Percentiles rank a stretch among this genome's conserved stretches.
Conservation (phyloP, 2,888 invertebrate species). For the Petrolisthes manimaculis region DNA sequence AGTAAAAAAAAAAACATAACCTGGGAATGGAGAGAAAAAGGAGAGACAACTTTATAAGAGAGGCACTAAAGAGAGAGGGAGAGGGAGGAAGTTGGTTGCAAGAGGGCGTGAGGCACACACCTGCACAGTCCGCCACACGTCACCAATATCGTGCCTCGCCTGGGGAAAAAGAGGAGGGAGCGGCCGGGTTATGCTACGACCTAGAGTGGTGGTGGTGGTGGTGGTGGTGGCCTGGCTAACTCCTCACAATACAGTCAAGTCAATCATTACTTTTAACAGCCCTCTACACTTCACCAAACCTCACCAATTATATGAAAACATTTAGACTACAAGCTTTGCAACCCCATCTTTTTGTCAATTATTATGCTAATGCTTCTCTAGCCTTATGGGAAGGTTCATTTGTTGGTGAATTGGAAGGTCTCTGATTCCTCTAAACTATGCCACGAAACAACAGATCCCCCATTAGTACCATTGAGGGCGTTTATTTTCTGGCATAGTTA, state of each 20-base stretch:
- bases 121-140: slow-evolving; percentile 65
- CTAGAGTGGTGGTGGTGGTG: slow-evolving; percentile 37
- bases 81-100: slow-evolving; percentile 26
- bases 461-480: too few species aligned
- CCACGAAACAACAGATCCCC: too few species aligned
- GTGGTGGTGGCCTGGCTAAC: neutral
- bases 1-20: slow-evolving; percentile 11
- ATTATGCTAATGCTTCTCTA: too few species aligned
- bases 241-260: neutral
- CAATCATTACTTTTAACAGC: neutral
- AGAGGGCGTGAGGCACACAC: slow-evolving; percentile 53
- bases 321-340: too few species aligned
- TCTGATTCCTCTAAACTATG: too few species aligned
- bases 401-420: too few species aligned
- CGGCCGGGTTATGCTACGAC: slow-evolving; percentile 58
- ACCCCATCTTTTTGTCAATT: too few species aligned
- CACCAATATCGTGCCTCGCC: slow-evolving; percentile 66
- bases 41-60: slow-evolving; percentile 15
- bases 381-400: too few species aligned
- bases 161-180: slow-evolving; percentile 59
- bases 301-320: too few species aligned
- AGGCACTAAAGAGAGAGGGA: neutral
- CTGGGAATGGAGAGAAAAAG: slow-evolving; percentile 9
- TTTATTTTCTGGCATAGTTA: too few species aligned
- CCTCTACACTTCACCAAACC: neutral